A percentile compares a stretch with the other conserved stretches of the same genome.
phyloP scores from a whole-genome alignment of 2,888 invertebrate species.

The Cerceris ruficornis region DNA sequence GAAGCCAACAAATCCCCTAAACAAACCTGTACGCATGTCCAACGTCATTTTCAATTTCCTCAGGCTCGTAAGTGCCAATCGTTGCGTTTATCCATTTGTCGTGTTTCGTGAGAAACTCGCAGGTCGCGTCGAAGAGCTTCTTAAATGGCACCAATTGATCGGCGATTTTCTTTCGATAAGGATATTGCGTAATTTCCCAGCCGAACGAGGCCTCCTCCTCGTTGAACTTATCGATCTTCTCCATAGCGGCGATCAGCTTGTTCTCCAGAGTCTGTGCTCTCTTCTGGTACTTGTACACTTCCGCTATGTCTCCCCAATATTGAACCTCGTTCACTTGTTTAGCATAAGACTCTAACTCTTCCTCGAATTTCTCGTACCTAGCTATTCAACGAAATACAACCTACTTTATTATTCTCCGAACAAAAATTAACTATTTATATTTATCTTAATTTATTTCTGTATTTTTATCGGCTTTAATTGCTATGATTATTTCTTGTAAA shows the following conservation, averaged over 20 bases:
- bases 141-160: constrained; percentile 93
- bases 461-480: too few relatives aligned
- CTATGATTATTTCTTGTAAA: too few relatives aligned
- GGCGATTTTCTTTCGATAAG: constrained; percentile 89
- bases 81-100: constrained; percentile 91
- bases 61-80: constrained; percentile 92
- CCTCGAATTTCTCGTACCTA: constrained; percentile 91
- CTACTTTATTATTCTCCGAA: not conserved
- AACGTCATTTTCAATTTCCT: constrained; percentile 93
- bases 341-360: constrained; percentile 91
- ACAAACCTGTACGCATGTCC: constrained; percentile 81
- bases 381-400: constrained; percentile 67
- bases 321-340: constrained; percentile 93
- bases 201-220: constrained; percentile 94
- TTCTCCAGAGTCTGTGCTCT: constrained; percentile 90
- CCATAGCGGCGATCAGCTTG: constrained; percentile 88
- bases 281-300: constrained; percentile 91
- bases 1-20: not conserved
- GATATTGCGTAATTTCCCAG: constrained; percentile 95
- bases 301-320: constrained; percentile 92
- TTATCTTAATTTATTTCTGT: too few relatives aligned
- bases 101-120: constrained; percentile 92
- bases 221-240: constrained; percentile 94
- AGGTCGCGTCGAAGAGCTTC: constrained; percentile 92
- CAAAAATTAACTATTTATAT: too few relatives aligned